Evolutionary conservation across 1,140 invertebrate species (phyloP).

Genomic region (Planococcus citri): DNA sequence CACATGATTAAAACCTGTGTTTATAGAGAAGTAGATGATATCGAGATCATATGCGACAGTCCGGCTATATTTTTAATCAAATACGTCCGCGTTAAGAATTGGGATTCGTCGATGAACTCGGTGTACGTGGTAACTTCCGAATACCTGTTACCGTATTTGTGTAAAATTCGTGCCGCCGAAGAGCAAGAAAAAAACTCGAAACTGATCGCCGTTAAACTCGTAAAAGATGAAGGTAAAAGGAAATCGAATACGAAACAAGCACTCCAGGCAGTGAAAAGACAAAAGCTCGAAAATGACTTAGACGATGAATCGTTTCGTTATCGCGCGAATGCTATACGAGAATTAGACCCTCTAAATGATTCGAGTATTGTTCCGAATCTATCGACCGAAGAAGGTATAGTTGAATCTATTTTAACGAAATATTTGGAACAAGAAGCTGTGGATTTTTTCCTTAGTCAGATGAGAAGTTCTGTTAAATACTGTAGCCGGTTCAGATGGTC

Average conservation of each 20-base stretch:
- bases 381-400: background rate
- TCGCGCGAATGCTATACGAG: no score
- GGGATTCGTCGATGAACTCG: background rate
- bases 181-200: background rate
- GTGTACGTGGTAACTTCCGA: constrained; percentile 1
- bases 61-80: constrained; percentile 12
- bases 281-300: background rate
- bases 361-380: background rate
- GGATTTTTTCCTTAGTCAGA: background rate
- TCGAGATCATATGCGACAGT: constrained; percentile 1
- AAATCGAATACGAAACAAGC: background rate
- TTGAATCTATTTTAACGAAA: background rate
- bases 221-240: background rate
- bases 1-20: background rate
- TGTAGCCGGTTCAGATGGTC: background rate
- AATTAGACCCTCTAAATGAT: no score
- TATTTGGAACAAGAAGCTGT: constrained; percentile 3
- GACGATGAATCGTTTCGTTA: no score
- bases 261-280: background rate
- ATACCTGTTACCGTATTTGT: background rate
- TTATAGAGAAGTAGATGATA: background rate
- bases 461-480: background rate
- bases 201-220: background rate
- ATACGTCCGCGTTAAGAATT: constrained; percentile 1
- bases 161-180: constrained; percentile 1